phyloP scores from a whole-genome alignment of 2,113 vertebrate species.

The Saimiri boliviensis region DNA sequence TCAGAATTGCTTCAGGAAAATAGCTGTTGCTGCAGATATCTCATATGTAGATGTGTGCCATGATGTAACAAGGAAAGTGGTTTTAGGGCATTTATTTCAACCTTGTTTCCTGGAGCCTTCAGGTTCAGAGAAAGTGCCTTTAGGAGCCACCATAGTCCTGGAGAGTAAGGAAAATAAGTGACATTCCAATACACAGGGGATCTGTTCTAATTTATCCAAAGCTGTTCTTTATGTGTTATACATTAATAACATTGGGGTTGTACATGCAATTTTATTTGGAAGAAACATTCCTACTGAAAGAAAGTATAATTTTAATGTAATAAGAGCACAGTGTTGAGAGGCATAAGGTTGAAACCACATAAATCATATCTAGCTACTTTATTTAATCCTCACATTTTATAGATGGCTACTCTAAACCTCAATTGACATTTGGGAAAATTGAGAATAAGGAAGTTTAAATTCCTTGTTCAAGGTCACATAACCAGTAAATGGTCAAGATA shows the following conservation, averaged over 20 bases:
- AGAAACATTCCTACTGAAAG: not conserved
- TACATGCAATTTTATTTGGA: not conserved
- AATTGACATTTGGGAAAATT: not conserved
- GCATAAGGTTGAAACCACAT: not conserved
- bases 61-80: not conserved
- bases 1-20: not conserved
- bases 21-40: not conserved
- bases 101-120: not conserved
- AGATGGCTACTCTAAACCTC: not conserved
- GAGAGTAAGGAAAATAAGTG: not conserved
- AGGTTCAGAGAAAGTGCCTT: not conserved
- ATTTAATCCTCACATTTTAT: not conserved
- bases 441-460: not conserved
- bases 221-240: not conserved
- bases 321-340: not conserved
- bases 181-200: accelerated
- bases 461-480: not conserved
- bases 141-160: accelerated
- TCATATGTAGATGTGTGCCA: not conserved
- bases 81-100: not conserved
- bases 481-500: not conserved
- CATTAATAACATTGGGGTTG: not conserved
- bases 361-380: not conserved
- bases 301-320: not conserved
- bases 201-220: not conserved